phyloP scores from a whole-genome alignment of 2,888 invertebrate genomes.

The Ecliptopera silaceata region DNA sequence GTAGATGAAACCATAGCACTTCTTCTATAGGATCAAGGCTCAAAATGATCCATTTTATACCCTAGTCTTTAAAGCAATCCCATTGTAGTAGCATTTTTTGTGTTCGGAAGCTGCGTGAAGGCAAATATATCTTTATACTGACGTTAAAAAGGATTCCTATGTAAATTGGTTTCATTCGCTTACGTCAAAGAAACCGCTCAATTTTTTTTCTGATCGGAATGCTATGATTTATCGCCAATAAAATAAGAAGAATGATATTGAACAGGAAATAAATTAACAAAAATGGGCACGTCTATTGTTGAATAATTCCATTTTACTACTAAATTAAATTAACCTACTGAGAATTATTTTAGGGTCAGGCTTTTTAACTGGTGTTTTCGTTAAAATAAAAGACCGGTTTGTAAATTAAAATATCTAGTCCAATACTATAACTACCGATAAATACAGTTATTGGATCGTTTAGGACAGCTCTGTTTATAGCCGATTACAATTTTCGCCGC shows the following conservation, averaged over 20 bases:
- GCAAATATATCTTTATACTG: slow-evolving; percentile 62
- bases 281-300: slow-evolving; percentile 23
- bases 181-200: slow-evolving; percentile 56
- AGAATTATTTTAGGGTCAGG: slow-evolving; percentile 36
- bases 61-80: slow-evolving; percentile 21
- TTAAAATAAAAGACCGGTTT: slow-evolving; percentile 37
- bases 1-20: slow-evolving; percentile 12
- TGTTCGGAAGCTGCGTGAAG: slow-evolving; percentile 58
- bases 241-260: slow-evolving; percentile 34
- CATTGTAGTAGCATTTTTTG: slow-evolving; percentile 48
- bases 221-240: slow-evolving; percentile 47
- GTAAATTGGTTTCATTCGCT: slow-evolving; percentile 57
- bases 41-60: slow-evolving; percentile 8
- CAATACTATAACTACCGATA: slow-evolving; percentile 36
- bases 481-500: slow-evolving; percentile 32
- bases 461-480: slow-evolving; percentile 45
- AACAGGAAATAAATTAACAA: slow-evolving; percentile 29
- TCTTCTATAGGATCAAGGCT: slow-evolving; percentile 25
- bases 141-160: slow-evolving; percentile 64
- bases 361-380: slow-evolving; percentile 34
- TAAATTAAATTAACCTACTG: slow-evolving; percentile 36
- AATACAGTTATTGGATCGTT: slow-evolving; percentile 50
- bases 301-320: slow-evolving; percentile 13
- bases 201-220: slow-evolving; percentile 42
- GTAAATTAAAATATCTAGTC: slow-evolving; percentile 36